Evolutionary conservation across 1,140 invertebrate genomes (phyloP).

Genomic region (Neotoxoptera formosana): DNA sequence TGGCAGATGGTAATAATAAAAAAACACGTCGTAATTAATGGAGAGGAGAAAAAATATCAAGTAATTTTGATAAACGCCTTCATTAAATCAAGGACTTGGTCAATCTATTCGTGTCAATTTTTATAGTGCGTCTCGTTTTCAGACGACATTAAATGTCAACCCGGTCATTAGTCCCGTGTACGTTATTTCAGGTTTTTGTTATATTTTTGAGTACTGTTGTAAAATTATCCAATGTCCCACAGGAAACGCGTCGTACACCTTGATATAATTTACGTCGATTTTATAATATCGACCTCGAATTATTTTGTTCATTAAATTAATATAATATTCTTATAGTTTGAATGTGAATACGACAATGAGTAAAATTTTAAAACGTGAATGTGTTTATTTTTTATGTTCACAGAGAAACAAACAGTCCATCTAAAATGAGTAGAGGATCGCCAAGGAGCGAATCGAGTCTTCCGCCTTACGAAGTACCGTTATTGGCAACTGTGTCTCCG

Average conservation of each 20-base stretch:
- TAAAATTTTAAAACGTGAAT: not conserved
- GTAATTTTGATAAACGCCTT: conserved; percentile 52
- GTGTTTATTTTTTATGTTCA: conserved; percentile 65
- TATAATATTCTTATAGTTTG: not conserved
- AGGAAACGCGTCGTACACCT: not conserved
- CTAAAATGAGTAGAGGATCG: conserved; percentile 66
- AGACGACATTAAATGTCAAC: conserved; percentile 18
- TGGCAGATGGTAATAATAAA: conserved; percentile 49
- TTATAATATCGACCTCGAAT: not conserved
- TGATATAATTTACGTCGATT: not conserved
- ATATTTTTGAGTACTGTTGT: not conserved
- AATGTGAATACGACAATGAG: not conserved
- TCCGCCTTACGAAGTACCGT: conserved; percentile 74
- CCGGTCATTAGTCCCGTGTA: not conserved
- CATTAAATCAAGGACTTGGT: conserved; percentile 43
- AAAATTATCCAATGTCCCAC: not conserved
- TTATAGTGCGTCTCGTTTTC: conserved; percentile 35
- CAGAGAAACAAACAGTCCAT: conserved; percentile 68
- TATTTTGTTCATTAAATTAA: not conserved
- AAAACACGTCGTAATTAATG: conserved; percentile 47
- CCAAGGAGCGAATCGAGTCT: conserved; percentile 67
- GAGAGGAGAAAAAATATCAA: conserved; percentile 41
- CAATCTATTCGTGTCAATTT: conserved; percentile 47
- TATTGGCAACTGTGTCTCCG: conserved; percentile 70
- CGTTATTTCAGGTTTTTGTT: conserved; percentile 8